Percentiles rank a stretch among this genome's conserved stretches.
Conservation (phyloP, 53 echinoderm and acorn worm genomes). For the Arbacia lixula region DNA sequence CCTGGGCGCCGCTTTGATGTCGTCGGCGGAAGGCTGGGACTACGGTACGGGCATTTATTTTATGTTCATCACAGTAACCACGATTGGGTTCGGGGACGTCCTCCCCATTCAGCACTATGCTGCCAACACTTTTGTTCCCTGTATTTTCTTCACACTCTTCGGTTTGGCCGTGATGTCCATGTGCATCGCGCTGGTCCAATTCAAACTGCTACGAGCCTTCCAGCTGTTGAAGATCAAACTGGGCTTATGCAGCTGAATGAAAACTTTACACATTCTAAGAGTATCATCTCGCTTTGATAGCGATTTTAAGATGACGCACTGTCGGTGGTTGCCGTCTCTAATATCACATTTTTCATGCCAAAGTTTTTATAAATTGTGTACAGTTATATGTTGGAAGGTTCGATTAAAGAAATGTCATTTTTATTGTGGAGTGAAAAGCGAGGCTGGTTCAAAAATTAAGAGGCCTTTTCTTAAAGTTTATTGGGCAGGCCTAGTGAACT, state of each 20-base stretch:
- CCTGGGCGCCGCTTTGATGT: constrained; percentile 65
- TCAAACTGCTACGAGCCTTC: constrained; percentile 60
- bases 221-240: constrained; percentile 14
- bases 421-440: too few relatives aligned
- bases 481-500: too few relatives aligned
- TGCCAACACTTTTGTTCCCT: constrained; percentile 61
- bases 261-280: too few relatives aligned
- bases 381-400: too few relatives aligned
- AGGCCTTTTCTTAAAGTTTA: too few relatives aligned
- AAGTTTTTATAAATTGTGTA: too few relatives aligned
- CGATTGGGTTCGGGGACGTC: constrained; percentile 85
- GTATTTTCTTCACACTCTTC: constrained; percentile 72
- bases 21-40: constrained; percentile 61
- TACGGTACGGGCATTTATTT: constrained; percentile 77
- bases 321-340: too few relatives aligned
- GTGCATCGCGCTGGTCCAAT: constrained; percentile 78
- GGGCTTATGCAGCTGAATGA: constrained; percentile 22
- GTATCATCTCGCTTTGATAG: too few relatives aligned
- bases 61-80: constrained; percentile 85
- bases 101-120: constrained; percentile 69
- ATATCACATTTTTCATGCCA: too few relatives aligned
- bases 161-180: constrained; percentile 91
- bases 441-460: too few relatives aligned
- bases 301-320: too few relatives aligned
- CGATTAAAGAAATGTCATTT: too few relatives aligned